Conservation (phyloP, 2,888 invertebrate genomes). For the Lasioglossum figueresi region DNA sequence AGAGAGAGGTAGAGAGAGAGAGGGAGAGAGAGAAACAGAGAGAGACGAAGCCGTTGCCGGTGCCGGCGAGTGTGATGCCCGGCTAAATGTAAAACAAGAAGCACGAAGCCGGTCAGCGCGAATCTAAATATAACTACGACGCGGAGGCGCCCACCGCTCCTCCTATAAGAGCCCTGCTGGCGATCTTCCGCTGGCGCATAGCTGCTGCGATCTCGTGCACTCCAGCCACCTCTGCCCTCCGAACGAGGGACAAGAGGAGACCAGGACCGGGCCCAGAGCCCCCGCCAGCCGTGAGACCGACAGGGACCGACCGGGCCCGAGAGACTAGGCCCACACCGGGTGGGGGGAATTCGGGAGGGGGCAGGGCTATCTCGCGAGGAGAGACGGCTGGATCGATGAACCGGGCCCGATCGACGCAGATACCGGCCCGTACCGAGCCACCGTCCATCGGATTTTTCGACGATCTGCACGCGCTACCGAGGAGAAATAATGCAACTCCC, state of each 20-base stretch:
- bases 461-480: background rate
- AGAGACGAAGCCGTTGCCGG: conserved; percentile 20
- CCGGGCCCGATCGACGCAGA: conserved; percentile 25
- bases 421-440: conserved; percentile 21
- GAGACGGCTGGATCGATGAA: conserved; percentile 37
- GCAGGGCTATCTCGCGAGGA: conserved; percentile 19
- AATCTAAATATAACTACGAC: conserved; percentile 80
- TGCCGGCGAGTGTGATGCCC: conserved; percentile 64
- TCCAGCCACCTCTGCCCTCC: conserved; percentile 69
- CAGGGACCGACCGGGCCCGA: conserved; percentile 2
- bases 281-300: background rate
- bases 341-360: conserved; percentile 7
- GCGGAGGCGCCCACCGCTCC: conserved; percentile 75
- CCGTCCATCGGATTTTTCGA: conserved; percentile 12
- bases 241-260: conserved; percentile 30
- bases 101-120: conserved; percentile 75
- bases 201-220: conserved; percentile 74
- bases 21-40: conserved; percentile 15
- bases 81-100: conserved; percentile 80
- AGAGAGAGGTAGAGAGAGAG: conserved; percentile 22
- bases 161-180: conserved; percentile 62
- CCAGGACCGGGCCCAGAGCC: background rate
- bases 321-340: background rate
- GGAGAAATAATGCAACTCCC: background rate
- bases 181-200: conserved; percentile 75